Evolutionary conservation across 2,113 vertebrate species (phyloP).

Genomic region (Orientallactaga bullata): DNA sequence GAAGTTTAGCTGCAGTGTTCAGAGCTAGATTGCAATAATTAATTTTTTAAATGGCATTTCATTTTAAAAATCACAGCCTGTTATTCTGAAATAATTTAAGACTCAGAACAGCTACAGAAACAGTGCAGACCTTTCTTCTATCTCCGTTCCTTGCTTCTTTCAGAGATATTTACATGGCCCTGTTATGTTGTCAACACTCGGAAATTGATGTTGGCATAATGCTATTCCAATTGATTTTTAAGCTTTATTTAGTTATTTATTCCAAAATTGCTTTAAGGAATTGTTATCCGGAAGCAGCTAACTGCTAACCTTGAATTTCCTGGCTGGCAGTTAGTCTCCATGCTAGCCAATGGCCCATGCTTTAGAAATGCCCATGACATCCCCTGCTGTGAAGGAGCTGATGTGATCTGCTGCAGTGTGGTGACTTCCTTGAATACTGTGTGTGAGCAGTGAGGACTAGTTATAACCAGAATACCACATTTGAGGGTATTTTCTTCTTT

Average conservation of each 20-base stretch:
- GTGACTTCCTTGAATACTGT: background rate
- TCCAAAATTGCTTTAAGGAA: conserved; percentile 39
- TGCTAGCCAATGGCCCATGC: background rate
- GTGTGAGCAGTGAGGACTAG: background rate
- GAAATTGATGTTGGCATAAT: conserved; percentile 49
- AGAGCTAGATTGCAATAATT: background rate
- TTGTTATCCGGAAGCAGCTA: conserved; percentile 8
- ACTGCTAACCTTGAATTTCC: conserved; percentile 31
- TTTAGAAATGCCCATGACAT: background rate
- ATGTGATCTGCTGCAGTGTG: background rate
- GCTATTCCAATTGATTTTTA: conserved; percentile 38
- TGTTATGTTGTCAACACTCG: background rate
- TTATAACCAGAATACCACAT: background rate
- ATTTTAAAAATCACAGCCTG: conserved; percentile 21
- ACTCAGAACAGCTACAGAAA: background rate
- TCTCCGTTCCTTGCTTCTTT: background rate
- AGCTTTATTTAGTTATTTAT: conserved; percentile 56
- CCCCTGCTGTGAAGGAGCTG: background rate
- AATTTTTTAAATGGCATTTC: conserved; percentile 40
- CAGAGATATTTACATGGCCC: background rate
- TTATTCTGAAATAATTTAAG: conserved; percentile 44
- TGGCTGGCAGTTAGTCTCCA: background rate
- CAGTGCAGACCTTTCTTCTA: background rate
- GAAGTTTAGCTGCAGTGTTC: background rate
- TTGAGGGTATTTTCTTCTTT: background rate